Conservation (phyloP, 2,113 vertebrate species). For the Clarias magur region DNA sequence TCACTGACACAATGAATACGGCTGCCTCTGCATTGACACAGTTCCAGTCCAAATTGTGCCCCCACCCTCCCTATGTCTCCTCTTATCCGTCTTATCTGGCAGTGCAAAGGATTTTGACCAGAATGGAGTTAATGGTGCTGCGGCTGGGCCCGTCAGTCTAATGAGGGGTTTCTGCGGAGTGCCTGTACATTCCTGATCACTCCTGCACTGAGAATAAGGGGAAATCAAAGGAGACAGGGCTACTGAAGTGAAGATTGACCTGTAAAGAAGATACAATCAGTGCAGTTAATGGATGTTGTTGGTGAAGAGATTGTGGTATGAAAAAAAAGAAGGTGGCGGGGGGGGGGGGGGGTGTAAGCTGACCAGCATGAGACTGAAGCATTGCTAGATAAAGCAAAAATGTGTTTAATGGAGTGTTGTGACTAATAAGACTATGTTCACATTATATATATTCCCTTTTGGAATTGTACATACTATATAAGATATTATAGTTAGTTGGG, state of each 20-base stretch:
- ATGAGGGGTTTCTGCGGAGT: slow-evolving; percentile 51
- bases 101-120: slow-evolving; percentile 50
- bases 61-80: slow-evolving; percentile 47
- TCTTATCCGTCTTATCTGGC: slow-evolving; percentile 49
- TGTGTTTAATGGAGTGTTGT: neutral
- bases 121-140: slow-evolving; percentile 58
- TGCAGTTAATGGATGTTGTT: slow-evolving; percentile 44
- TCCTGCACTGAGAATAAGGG: slow-evolving; percentile 13
- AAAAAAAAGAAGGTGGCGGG: neutral
- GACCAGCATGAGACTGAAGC: neutral
- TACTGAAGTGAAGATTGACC: slow-evolving; percentile 54
- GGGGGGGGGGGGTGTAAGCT: neutral
- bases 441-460: neutral
- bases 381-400: neutral
- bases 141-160: slow-evolving; percentile 56
- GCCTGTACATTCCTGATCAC: slow-evolving; percentile 39
- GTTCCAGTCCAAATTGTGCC: slow-evolving; percentile 39
- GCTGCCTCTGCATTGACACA: slow-evolving; percentile 22
- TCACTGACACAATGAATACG: slow-evolving; percentile 34
- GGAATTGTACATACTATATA: neutral
- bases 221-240: slow-evolving; percentile 58
- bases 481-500: neutral
- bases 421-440: neutral
- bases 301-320: slow-evolving; percentile 43
- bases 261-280: slow-evolving; percentile 59